Base-by-base conservation (phyloP, 2,888 invertebrate species). In the Endotricha flammealis region DNA sequence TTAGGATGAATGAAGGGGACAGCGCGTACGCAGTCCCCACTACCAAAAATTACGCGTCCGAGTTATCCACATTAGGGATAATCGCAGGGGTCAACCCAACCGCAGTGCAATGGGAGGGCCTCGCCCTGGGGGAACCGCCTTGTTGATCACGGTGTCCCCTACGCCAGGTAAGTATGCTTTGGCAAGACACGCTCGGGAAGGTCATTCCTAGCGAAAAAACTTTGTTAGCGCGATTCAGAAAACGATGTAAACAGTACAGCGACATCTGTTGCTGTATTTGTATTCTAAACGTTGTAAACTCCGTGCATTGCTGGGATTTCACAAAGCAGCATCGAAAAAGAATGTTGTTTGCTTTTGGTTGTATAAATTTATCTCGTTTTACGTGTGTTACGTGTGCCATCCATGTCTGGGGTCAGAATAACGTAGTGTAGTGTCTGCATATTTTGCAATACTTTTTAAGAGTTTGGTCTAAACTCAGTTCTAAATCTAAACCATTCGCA, bases 31-130 rank as follows among this genome's bases (percentile, higher is more conserved):
- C 32, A 24, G 23, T 32, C 32, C 32, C 32, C 23, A 32, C 25
- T 24, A 32, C 14, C 32, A 24, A 33, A 31, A 31, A 31, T 31
- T 20, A 31, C 30, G 30, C 30, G 22, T 31, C 30, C 30, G 30
- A 31, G 30, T 31, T 31, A 31, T 11, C 30, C 30, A 20, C 30
- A 31, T 31, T 31, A 20, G 30, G 30, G 30, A 11, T 31, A 31
- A 31, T 31, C 30, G 22, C 30, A 31, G 20, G 30, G 30, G 30
- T 31, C 30, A 31, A 20, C 30, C 30, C 30, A 8, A 20, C 30
- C 30, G 30, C 20, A 31, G 30, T 31, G 30, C 30, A 31, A 31
- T 31, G 30, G 30, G 12, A 17, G 8, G 17, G 30, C 17, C 30
- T 31, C 30, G 20, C 30, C 30, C 30, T 31, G 30, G 30, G 20